A percentile compares a stretch with the other conserved stretches of the same genome.
Conservation (phyloP, 2,888 invertebrate genomes). For the Idaea biselata region DNA sequence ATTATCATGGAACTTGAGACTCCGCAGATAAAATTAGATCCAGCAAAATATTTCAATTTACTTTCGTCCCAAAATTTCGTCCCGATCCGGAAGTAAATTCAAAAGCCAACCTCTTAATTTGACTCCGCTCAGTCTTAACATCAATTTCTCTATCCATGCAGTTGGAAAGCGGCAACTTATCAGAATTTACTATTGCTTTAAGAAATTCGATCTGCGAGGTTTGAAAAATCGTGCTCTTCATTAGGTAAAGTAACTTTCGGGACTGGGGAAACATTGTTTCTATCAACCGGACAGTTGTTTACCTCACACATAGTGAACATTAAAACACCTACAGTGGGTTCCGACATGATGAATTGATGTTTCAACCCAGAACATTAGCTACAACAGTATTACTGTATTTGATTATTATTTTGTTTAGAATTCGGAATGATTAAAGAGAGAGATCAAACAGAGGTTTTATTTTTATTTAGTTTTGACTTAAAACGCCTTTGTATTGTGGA, state of each 20-base stretch:
- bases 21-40: background rate
- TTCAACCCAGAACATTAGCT: constrained; percentile 26
- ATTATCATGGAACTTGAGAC: background rate
- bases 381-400: constrained; percentile 18
- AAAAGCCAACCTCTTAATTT: background rate
- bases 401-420: background rate
- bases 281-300: constrained; percentile 29
- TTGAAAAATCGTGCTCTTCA: background rate
- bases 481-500: background rate
- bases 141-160: background rate
- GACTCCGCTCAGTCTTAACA: background rate
- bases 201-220: background rate
- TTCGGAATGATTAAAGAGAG: background rate
- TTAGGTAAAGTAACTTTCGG: background rate
- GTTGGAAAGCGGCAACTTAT: background rate
- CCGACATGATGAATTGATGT: constrained; percentile 26
- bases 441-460: constrained; percentile 10
- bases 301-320: constrained; percentile 24
- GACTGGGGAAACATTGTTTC: constrained; percentile 21
- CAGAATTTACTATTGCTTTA: background rate
- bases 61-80: background rate
- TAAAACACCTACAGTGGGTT: constrained; percentile 20
- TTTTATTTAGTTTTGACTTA: background rate
- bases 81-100: background rate
- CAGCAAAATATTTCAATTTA: constrained; percentile 1